phyloP scores from a whole-genome alignment of 2,113 vertebrate genomes.

The Phaetusa simplex region DNA sequence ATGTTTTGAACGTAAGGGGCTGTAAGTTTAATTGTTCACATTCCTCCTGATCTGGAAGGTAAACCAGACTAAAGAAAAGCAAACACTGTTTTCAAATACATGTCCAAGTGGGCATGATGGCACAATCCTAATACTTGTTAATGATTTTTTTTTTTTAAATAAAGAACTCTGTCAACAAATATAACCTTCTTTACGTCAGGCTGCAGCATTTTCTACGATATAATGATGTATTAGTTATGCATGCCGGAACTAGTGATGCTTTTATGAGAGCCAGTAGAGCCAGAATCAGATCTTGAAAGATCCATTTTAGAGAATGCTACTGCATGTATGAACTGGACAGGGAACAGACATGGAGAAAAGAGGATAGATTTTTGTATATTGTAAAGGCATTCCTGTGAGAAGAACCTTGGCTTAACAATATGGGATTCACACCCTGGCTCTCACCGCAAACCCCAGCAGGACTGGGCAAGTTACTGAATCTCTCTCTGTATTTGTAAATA shows the following conservation, averaged over 20 bases:
- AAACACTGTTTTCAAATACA: neutral
- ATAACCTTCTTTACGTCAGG: neutral
- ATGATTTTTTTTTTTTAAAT: neutral
- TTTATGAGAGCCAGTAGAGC: neutral
- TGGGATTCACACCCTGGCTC: neutral
- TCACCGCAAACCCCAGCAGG: neutral
- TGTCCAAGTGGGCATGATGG: accelerated
- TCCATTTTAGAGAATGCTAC: neutral
- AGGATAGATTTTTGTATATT: neutral
- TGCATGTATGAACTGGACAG: too few species aligned
- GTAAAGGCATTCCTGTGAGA: neutral
- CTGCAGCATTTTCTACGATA: neutral
- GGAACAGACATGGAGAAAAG: neutral
- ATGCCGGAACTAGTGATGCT: neutral
- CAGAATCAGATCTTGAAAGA: neutral
- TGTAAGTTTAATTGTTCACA: neutral
- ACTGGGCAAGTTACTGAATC: neutral
- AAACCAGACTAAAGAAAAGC: neutral
- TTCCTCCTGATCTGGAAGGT: neutral
- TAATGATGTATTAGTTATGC: neutral
- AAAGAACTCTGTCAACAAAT: neutral
- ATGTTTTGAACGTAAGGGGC: neutral
- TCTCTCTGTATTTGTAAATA: neutral
- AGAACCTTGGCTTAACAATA: neutral
- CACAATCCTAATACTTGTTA: neutral